Base-by-base conservation (phyloP, 2,888 invertebrate species). In the Zootermopsis nevadensis region DNA sequence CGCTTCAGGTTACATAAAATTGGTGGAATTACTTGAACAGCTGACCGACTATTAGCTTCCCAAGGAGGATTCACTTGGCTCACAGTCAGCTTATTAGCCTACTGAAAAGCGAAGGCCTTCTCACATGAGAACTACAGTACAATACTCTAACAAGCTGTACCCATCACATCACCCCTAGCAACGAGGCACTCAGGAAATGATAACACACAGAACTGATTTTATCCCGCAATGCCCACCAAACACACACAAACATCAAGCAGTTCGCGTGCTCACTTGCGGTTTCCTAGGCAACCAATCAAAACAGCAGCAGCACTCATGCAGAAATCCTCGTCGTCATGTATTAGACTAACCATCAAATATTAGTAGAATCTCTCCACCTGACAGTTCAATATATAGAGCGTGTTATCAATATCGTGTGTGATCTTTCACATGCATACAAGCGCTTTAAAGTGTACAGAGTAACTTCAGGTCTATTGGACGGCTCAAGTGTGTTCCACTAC, bases 111-210 rank as follows among this genome's bases (percentile, higher is more conserved):
- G 24, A 69, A 69, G 38, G 42, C 15, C 74, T 74, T 74, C 74
- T 74, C 74, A n/a, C 38, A n/a, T 74, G 74, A 74, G 27, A 24
- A 74, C 24, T 0, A n/a, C 74, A 22, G n/a, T 74, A 74, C n/a
- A 69, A 22, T 24, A 15, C 27, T 12, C 30, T 69, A 69, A 69
- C 33, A 69, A 30, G 69, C 69, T 38, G 74, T 74, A 38, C 66
- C 69, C 69, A 69, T 33, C 69, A 22, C 31, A 69, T 74, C 74
- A 38, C 74, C 74, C 72, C 74, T 74, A 74, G 74, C 74, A 74
- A 74, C 74, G 74, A 74, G 74, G 60, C 79, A 66, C 79, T 79
- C 79, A 60, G 60, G 66, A 66, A 79, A 79, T 66, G 79, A 79
- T 79, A 79, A 79, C 79, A 79, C 60, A 60, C 60, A 79, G 74